These are phyloP conservation scores for Mallotus villosus DNA, from an alignment of 2,797 vertebrate genomes.

Conservation along the genomic window DNA sequence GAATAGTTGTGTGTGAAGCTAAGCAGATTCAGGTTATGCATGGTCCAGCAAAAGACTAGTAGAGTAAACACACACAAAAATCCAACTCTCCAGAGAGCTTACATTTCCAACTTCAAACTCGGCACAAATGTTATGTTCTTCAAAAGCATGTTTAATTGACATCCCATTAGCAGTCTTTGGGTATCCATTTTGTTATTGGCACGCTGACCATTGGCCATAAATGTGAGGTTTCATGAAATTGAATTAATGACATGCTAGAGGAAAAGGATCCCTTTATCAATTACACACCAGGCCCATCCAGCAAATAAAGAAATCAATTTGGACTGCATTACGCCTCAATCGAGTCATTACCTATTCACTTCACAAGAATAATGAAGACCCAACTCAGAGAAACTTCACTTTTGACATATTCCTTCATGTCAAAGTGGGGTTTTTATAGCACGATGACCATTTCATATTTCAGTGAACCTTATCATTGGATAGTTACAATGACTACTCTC, in stretches of 20 bases:
- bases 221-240: slow-evolving; percentile 45
- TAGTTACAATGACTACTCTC: slow-evolving; percentile 34
- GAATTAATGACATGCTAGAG: slow-evolving; percentile 44
- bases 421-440: slow-evolving; percentile 10
- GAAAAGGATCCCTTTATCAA: slow-evolving; percentile 45
- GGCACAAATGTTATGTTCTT: slow-evolving; percentile 14
- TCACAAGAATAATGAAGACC: background rate
- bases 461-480: slow-evolving; percentile 30
- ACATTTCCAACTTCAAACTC: background rate
- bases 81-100: background rate
- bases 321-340: slow-evolving; percentile 32
- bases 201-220: slow-evolving; percentile 33
- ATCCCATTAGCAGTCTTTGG: slow-evolving; percentile 32
- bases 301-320: slow-evolving; percentile 52
- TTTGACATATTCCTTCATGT: slow-evolving; percentile 38
- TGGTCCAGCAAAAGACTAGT: background rate
- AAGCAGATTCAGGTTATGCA: background rate
- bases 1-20: background rate
- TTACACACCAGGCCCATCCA: slow-evolving; percentile 39
- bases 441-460: slow-evolving; percentile 29
- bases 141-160: slow-evolving; percentile 11
- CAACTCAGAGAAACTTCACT: slow-evolving; percentile 29
- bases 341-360: slow-evolving; percentile 40
- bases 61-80: background rate
- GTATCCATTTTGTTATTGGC: slow-evolving; percentile 36